A percentile compares a stretch with the other conserved stretches of the same genome.
Evolutionary conservation across 2,113 vertebrate species (phyloP).

Genomic region (Ctenodactylus gundi): DNA sequence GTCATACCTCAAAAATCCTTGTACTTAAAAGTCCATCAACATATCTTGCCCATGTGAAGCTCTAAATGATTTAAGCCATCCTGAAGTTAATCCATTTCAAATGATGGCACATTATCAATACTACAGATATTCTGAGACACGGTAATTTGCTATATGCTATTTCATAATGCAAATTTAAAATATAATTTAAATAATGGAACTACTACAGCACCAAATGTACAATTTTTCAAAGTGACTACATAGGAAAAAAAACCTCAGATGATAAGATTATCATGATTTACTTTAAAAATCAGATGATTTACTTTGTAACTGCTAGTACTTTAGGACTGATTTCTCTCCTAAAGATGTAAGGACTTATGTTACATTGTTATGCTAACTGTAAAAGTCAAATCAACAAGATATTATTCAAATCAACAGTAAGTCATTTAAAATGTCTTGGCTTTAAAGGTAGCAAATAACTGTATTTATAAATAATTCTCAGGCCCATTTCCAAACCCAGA

Average conservation of each 20-base stretch:
- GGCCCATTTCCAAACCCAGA: background rate
- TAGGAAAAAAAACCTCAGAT: background rate
- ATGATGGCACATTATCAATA: background rate
- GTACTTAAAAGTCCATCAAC: background rate
- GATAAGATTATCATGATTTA: background rate
- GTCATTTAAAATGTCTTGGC: background rate
- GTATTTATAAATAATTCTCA: constrained; percentile 13
- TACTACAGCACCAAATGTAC: background rate
- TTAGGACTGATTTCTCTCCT: background rate
- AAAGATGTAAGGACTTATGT: background rate
- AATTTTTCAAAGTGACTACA: background rate
- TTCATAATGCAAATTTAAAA: constrained; percentile 6
- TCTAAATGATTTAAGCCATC: background rate
- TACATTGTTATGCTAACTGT: background rate
- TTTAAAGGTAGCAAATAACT: background rate
- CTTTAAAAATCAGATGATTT: background rate
- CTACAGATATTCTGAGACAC: background rate
- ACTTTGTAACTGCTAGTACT: background rate
- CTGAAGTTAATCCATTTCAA: background rate
- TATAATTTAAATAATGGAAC: constrained; percentile 30
- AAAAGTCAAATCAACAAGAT: constrained; percentile 28
- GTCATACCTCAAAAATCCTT: background rate
- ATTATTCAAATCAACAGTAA: constrained; percentile 26
- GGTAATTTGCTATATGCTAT: background rate
- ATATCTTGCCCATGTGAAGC: background rate